A percentile compares a stretch with the other conserved stretches of the same genome.
These are phyloP conservation scores for Drosophila putrida DNA, from an alignment of 2,888 invertebrate species.

Conservation along the genomic window DNA sequence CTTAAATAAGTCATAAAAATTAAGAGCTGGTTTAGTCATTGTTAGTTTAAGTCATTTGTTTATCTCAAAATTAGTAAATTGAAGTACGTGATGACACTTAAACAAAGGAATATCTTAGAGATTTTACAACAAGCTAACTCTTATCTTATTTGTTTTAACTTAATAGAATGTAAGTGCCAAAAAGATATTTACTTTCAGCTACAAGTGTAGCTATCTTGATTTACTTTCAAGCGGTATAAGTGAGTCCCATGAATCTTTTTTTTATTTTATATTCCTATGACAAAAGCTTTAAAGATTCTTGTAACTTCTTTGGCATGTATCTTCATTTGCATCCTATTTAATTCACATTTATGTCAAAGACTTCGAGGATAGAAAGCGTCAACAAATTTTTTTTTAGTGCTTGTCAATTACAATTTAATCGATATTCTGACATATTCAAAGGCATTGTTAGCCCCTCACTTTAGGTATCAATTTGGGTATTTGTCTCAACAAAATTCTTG, in stretches of 20 bases:
- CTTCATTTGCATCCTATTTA: not conserved
- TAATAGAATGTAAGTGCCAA: not conserved
- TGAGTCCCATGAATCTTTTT: not conserved
- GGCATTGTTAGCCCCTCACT: constrained; percentile 1
- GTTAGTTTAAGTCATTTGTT: not conserved
- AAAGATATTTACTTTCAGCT: not conserved
- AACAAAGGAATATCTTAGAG: constrained; percentile 12
- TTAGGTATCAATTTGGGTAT: not conserved
- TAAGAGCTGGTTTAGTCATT: constrained; percentile 3
- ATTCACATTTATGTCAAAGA: not conserved
- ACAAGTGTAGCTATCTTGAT: not conserved
- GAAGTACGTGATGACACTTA: constrained; percentile 8
- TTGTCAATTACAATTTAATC: constrained; percentile 6
- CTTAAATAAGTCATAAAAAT: constrained; percentile 9
- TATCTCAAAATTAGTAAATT: constrained; percentile 4
- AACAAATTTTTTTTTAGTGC: not conserved
- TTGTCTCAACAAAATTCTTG: not conserved
- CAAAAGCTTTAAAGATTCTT: not conserved
- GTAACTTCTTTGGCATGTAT: not conserved
- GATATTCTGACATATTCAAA: constrained; percentile 10
- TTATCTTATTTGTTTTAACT: constrained; percentile 7
- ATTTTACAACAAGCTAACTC: not conserved
- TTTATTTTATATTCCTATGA: not conserved
- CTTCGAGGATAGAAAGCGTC: not conserved
- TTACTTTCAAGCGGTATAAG: not conserved